Percentiles rank a stretch among this genome's conserved stretches.
Conservation (phyloP, 2,888 invertebrate species). For the Pyralis farinalis region DNA sequence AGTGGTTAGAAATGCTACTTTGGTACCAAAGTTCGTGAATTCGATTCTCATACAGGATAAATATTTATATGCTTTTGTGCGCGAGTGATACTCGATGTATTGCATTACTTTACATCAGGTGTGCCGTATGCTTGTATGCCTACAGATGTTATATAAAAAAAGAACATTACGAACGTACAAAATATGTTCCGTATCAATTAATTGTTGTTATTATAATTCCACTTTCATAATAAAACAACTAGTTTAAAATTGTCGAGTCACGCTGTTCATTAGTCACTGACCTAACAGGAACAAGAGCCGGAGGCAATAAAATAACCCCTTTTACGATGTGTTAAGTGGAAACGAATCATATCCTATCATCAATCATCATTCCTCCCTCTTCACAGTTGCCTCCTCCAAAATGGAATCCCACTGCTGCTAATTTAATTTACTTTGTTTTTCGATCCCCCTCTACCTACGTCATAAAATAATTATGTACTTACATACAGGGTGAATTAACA, state of each 20-base stretch:
- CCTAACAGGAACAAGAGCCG: slow-evolving; percentile 60
- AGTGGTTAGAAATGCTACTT: too few relatives aligned
- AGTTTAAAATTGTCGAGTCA: slow-evolving; percentile 62
- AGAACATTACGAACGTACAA: too few relatives aligned
- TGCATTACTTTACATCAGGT: too few relatives aligned
- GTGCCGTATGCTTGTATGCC: too few relatives aligned
- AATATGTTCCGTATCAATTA: slow-evolving; percentile 2
- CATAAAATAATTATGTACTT: slow-evolving; percentile 6
- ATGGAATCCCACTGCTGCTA: slow-evolving; percentile 45
- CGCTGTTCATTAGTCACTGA: slow-evolving; percentile 70
- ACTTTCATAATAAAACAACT: slow-evolving; percentile 46
- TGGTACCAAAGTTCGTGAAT: too few relatives aligned
- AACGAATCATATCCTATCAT: slow-evolving; percentile 74
- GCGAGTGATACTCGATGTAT: too few relatives aligned
- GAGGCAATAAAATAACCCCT: slow-evolving; percentile 75
- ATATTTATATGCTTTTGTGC: too few relatives aligned
- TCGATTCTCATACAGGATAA: too few relatives aligned
- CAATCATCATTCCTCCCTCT: slow-evolving; percentile 71
- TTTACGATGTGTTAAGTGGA: slow-evolving; percentile 76
- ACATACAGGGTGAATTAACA: neutral
- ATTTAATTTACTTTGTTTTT: slow-evolving; percentile 39
- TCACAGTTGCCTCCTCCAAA: slow-evolving; percentile 32
- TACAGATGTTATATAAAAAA: too few relatives aligned
- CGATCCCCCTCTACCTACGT: slow-evolving; percentile 16
- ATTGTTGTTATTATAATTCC: neutral